Base-by-base conservation (phyloP, 2,113 vertebrate species). In the Salvelinus sp. region DNA sequence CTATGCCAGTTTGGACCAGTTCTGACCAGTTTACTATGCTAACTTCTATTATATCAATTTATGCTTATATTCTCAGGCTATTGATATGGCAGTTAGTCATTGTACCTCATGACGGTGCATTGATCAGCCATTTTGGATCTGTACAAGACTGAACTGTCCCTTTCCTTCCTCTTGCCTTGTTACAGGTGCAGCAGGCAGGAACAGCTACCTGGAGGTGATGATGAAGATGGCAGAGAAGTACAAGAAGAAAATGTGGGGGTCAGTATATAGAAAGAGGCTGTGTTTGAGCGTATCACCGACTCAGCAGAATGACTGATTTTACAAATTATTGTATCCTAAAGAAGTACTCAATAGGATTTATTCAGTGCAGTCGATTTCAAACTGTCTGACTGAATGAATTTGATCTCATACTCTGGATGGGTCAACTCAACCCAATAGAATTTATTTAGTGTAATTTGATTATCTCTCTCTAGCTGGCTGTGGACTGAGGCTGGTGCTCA, bases 191-290 rank as follows among this genome's bases (percentile, higher is more conserved):
- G 78, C 93, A 12, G 97, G 97, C 60, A 95, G 98, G 86, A 99
- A 96, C 75, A 85, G 93, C 73, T 99, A 99, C 70, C 83, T 98
- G 82, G 95, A 97, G 20, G 95, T 98, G 79, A 95, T 99, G 94
- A 85, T 92, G 60, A 97, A 95, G 82, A 92, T 99, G 95, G 95
- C 96, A 68, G 96, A 98, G 68, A 99, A 98, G 82, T 98, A 98
- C 89, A 99, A 98, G 89, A 99, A 98, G 94, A 99, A 98, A 89
- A 96, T 95, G 94, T 99, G 98, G 98, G 97, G 98, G 98, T 99
- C 83, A 95, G 96, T 88, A 69, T 16, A 27, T 18, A 54, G 13
- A 16, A 54, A 54, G 16, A 2, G 9, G 38, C 9, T 44, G 38
- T 44, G 38, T 54, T 54, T 54, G 50, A 18, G 16, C 3, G 16